phyloP scores from a whole-genome alignment of 2,113 vertebrate genomes.

The Casuarius casuarius region DNA sequence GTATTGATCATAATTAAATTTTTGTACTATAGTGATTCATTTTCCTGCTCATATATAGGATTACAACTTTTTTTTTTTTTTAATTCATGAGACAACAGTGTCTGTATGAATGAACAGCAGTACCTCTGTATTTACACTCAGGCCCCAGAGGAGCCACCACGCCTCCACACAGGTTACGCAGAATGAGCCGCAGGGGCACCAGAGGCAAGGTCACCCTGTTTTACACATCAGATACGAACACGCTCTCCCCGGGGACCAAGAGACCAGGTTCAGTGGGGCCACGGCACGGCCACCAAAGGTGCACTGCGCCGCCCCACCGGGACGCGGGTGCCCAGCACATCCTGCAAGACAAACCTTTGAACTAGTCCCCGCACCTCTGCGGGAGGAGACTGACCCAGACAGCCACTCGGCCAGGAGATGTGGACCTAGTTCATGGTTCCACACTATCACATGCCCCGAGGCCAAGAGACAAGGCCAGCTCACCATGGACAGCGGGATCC shows the following conservation, averaged over 20 bases:
- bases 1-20: not conserved
- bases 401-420: not conserved
- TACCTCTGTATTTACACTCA: not conserved
- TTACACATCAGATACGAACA: not conserved
- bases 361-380: not conserved
- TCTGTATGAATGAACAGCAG: not conserved
- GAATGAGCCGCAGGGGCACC: rapidly evolving
- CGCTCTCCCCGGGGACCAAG: rapidly evolving
- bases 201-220: not conserved
- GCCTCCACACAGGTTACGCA: not conserved
- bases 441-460: not conserved
- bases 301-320: rapidly evolving
- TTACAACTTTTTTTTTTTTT: not conserved
- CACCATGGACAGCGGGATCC: not conserved
- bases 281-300: rapidly evolving
- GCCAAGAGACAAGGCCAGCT: rapidly evolving
- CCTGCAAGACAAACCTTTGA: not conserved
- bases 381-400: not conserved
- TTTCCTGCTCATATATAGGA: not conserved
- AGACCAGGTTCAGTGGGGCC: not conserved
- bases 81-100: rapidly evolving
- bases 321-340: not conserved
- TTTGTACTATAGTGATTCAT: not conserved
- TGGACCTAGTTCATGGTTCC: too few species aligned
- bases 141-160: rapidly evolving